Conservation (phyloP, 2,888 invertebrate genomes). For the Limenitis camilla region DNA sequence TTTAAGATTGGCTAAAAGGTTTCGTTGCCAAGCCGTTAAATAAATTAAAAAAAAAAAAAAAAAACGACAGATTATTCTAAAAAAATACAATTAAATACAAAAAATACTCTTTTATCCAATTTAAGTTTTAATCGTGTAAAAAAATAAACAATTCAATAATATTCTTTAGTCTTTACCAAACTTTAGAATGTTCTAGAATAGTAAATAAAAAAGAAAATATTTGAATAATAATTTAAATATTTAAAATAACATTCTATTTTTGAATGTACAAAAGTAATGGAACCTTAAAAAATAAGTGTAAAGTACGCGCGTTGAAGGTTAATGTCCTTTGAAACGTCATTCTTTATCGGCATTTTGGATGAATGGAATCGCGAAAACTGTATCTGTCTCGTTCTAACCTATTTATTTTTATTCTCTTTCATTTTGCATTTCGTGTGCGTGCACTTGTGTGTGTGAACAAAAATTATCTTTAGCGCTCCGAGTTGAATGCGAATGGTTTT, state of each 20-base stretch:
- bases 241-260: not conserved
- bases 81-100: no score
- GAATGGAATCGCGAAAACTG: conserved; percentile 52
- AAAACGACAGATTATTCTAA: no score
- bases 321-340: conserved; percentile 67
- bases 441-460: conserved; percentile 52
- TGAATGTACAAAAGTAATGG: not conserved
- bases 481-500: conserved; percentile 53
- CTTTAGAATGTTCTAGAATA: no score
- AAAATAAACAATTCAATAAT: no score
- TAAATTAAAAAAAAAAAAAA: no score
- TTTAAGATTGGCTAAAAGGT: no score
- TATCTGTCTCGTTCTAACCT: conserved; percentile 48
- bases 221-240: no score
- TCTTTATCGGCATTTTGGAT: conserved; percentile 73
- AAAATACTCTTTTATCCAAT: no score
- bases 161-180: no score
- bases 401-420: conserved; percentile 60
- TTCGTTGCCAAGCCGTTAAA: no score
- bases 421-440: conserved; percentile 61
- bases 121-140: no score
- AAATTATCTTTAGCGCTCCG: conserved; percentile 54
- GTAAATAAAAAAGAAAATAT: no score
- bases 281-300: conserved; percentile 6
- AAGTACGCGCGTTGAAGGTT: conserved; percentile 40